These are phyloP conservation scores for Silurus meridionalis DNA, from an alignment of 2,113 vertebrate genomes.

Conservation along the genomic window DNA sequence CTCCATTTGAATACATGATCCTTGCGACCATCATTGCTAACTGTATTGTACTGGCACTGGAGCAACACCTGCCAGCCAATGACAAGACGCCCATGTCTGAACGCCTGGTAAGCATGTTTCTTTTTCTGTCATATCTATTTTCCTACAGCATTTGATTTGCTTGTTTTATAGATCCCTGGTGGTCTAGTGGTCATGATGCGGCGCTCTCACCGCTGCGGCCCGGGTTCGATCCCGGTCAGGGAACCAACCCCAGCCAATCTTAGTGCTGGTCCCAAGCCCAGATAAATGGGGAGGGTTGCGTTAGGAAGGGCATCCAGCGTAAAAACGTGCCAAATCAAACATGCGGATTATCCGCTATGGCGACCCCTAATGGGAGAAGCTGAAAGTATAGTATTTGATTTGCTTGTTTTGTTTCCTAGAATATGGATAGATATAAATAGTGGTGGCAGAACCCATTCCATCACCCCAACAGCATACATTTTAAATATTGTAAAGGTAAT, in stretches of 20 bases:
- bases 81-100: constrained; percentile 99
- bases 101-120: constrained; percentile 84
- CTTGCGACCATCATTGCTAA: constrained; percentile 98
- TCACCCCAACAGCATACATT: not conserved
- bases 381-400: not conserved
- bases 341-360: too few relatives aligned
- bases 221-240: too few relatives aligned
- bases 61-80: constrained; percentile 90
- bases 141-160: not conserved
- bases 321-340: too few relatives aligned
- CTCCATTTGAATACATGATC: constrained; percentile 99
- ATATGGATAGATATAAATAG: not conserved
- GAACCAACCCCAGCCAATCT: too few relatives aligned
- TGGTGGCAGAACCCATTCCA: not conserved
- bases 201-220: too few relatives aligned
- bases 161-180: not conserved
- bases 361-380: too few relatives aligned
- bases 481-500: not conserved
- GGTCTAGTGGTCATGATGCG: too few relatives aligned
- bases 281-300: too few relatives aligned
- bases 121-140: not conserved
- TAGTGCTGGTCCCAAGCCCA: too few relatives aligned
- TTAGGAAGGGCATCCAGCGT: too few relatives aligned
- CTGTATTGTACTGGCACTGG: constrained; percentile 95
- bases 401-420: not conserved